Percentiles rank a stretch among this genome's conserved stretches.
phyloP scores from a whole-genome alignment of 2,888 invertebrate genomes.

The Nowickia ferox region DNA sequence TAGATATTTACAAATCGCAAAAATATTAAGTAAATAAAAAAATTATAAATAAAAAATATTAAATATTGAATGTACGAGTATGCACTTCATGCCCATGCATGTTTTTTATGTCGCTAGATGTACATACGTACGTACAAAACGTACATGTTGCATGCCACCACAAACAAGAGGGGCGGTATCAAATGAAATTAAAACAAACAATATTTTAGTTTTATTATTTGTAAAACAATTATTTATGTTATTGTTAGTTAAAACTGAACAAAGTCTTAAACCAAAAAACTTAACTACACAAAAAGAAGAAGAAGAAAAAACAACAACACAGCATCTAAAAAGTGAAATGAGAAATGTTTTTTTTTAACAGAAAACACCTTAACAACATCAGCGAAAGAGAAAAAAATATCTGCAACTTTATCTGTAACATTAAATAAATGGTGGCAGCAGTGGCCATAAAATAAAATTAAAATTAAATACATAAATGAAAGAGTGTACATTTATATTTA shows the following conservation, averaged over 20 bases:
- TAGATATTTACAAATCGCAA: no score
- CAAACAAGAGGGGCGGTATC: constrained; percentile 43
- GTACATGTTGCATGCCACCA: constrained; percentile 51
- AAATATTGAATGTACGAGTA: constrained; percentile 46
- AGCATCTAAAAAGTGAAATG: constrained; percentile 66
- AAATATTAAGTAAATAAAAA: neutral
- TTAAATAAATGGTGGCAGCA: neutral
- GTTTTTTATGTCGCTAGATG: constrained; percentile 39
- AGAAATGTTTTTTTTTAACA: constrained; percentile 48
- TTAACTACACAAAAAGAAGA: constrained; percentile 5
- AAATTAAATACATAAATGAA: constrained; percentile 28
- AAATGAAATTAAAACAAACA: constrained; percentile 59
- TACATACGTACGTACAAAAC: constrained; percentile 1
- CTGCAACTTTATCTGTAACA: constrained; percentile 41
- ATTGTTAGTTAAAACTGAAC: constrained; percentile 20
- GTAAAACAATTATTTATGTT: constrained; percentile 22
- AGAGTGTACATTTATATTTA: constrained; percentile 20
- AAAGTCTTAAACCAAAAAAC: neutral
- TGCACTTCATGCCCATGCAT: constrained; percentile 18
- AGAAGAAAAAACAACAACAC: constrained; percentile 27
- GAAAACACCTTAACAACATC: constrained; percentile 51
- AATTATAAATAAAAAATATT: constrained; percentile 32
- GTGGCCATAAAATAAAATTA: constrained; percentile 33
- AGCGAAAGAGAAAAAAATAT: neutral
- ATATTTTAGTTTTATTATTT: constrained; percentile 27